A percentile compares a stretch with the other conserved stretches of the same genome.
These are phyloP conservation scores for Stenodera caucasica DNA, from an alignment of 2,888 invertebrate genomes.

Conservation along the genomic window DNA sequence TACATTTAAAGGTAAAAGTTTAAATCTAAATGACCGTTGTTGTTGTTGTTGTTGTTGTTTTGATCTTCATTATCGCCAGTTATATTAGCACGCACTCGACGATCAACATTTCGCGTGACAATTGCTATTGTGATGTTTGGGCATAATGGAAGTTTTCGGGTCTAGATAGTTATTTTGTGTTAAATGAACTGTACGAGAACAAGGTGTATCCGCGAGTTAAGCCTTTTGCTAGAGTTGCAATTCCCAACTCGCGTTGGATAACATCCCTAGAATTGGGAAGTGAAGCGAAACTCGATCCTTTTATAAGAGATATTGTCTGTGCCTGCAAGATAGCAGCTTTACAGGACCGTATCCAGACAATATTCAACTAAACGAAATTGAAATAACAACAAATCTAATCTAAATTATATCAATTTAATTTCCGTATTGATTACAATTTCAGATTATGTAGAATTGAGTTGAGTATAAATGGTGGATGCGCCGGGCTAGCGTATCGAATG, in stretches of 20 bases:
- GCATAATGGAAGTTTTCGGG: slow-evolving; percentile 56
- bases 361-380: slow-evolving; percentile 6
- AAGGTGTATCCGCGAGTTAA: slow-evolving; percentile 55
- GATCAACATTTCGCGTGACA: slow-evolving; percentile 50
- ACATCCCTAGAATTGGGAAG: slow-evolving; percentile 53
- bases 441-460: not conserved
- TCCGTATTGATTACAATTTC: not conserved
- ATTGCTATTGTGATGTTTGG: slow-evolving; percentile 38
- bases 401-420: too few species aligned
- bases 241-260: slow-evolving; percentile 51
- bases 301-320: slow-evolving; percentile 53
- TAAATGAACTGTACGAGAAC: slow-evolving; percentile 55
- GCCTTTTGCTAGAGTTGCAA: slow-evolving; percentile 54
- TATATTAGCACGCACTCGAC: slow-evolving; percentile 54
- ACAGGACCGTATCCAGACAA: slow-evolving; percentile 35
- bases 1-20: slow-evolving; percentile 42
- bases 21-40: slow-evolving; percentile 45
- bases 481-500: slow-evolving; percentile 12
- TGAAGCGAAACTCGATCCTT: slow-evolving; percentile 55
- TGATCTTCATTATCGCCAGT: slow-evolving; percentile 51
- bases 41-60: slow-evolving; percentile 39
- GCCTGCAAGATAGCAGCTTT: slow-evolving; percentile 46
- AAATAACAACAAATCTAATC: too few species aligned
- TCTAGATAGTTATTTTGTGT: slow-evolving; percentile 57
- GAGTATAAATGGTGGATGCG: slow-evolving; percentile 21